These are phyloP conservation scores for Sipha flava DNA, from an alignment of 1,140 invertebrate species.

Conservation along the genomic window DNA sequence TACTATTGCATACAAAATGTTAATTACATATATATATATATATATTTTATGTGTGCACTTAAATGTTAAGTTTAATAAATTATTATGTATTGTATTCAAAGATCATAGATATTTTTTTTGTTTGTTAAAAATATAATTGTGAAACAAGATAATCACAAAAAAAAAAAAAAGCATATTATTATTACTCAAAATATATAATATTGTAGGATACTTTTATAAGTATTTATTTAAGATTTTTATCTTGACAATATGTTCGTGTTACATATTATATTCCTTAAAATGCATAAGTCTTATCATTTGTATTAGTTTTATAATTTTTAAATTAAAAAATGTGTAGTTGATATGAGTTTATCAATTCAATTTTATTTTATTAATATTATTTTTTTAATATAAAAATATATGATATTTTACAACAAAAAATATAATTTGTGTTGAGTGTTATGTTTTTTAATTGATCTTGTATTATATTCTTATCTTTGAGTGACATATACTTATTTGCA, in stretches of 20 bases:
- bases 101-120: background rate
- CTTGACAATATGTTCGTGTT: background rate
- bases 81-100: background rate
- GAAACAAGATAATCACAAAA: background rate
- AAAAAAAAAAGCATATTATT: background rate
- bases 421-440: background rate
- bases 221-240: slow-evolving; percentile 7
- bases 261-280: background rate
- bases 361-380: background rate
- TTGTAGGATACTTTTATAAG: background rate
- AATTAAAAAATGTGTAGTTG: background rate
- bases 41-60: background rate
- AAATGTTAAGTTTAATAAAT: background rate
- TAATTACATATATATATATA: background rate
- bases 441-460: background rate
- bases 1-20: background rate
- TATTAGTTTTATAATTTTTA: background rate
- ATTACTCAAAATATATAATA: background rate
- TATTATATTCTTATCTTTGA: background rate
- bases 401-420: background rate
- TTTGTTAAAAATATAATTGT: background rate
- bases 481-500: no score
- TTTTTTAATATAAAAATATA: background rate
- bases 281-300: background rate
- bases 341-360: background rate